Percentiles rank a stretch among this genome's conserved stretches.
Evolutionary conservation across 92 coral and sea anemone genomes (phyloP).

Genomic region (Virgularia gustaviana): DNA sequence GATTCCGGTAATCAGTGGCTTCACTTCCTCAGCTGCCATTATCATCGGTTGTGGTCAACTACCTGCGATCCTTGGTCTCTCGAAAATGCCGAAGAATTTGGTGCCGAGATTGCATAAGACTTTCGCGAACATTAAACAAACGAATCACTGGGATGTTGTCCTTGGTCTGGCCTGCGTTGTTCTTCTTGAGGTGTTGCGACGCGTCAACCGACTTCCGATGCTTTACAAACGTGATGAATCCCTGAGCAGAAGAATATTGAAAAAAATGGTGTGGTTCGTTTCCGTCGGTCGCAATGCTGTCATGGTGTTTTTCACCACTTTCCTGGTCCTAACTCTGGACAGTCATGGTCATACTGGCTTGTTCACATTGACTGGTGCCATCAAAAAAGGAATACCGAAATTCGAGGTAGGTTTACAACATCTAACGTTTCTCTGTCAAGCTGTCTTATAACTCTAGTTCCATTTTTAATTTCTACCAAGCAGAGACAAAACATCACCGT

Average conservation of each 20-base stretch:
- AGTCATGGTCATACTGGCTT: conserved; percentile 63
- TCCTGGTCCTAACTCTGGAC: conserved; percentile 57
- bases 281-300: conserved; percentile 82
- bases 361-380: conserved; percentile 68
- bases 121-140: conserved; percentile 70
- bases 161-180: conserved; percentile 73
- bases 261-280: conserved; percentile 69
- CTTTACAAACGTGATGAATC: conserved; percentile 56
- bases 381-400: conserved; percentile 80
- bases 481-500: no score
- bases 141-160: conserved; percentile 74
- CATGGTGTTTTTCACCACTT: conserved; percentile 63
- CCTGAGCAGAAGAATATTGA: conserved; percentile 58
- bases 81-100: conserved; percentile 70
- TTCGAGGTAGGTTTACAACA: conserved; percentile 65
- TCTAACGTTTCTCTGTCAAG: no score
- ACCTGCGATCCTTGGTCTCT: conserved; percentile 76
- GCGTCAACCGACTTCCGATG: conserved; percentile 76
- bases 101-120: conserved; percentile 69
- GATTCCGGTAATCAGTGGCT: conserved; percentile 82
- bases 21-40: conserved; percentile 91
- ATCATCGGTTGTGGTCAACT: conserved; percentile 90
- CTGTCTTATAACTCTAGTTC: no score
- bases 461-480: no score
- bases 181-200: conserved; percentile 55